These are phyloP conservation scores for Aphelenchoides besseyi DNA, from an alignment of 1,140 invertebrate genomes.

Conservation along the genomic window DNA sequence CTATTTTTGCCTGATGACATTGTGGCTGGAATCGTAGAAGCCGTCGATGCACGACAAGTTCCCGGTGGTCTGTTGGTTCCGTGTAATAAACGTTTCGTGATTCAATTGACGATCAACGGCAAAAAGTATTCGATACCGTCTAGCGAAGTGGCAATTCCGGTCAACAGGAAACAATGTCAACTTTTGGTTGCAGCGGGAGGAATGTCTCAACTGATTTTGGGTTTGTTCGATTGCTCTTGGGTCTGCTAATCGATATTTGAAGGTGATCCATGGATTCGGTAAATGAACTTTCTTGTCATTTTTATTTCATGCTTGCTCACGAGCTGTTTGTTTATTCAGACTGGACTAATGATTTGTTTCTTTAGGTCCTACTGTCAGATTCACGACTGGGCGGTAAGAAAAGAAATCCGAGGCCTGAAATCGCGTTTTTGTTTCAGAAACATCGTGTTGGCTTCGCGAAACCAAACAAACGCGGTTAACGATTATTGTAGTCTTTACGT, in stretches of 20 bases:
- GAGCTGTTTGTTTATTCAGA: no score
- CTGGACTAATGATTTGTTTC: no score
- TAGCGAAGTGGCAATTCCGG: background rate
- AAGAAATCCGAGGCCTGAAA: background rate
- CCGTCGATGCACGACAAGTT: background rate
- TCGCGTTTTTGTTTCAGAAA: background rate
- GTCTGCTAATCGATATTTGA: no score
- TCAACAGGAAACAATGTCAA: background rate
- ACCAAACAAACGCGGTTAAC: background rate
- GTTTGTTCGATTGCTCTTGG: background rate
- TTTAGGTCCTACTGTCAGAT: background rate
- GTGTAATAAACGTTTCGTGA: background rate
- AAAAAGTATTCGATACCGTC: background rate
- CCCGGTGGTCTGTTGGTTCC: background rate
- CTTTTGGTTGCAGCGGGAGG: background rate
- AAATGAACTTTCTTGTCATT: no score
- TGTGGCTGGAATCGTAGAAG: background rate
- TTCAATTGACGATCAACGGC: background rate
- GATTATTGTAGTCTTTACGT: background rate
- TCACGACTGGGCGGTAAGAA: background rate
- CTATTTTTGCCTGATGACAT: constrained; percentile 2
- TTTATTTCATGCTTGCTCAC: no score
- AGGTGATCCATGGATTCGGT: background rate
- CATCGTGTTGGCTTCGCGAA: background rate
- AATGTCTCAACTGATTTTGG: background rate